Evolutionary conservation across 2,797 vertebrate genomes (phyloP).

Genomic region (Triplophysa yarkandensis): DNA sequence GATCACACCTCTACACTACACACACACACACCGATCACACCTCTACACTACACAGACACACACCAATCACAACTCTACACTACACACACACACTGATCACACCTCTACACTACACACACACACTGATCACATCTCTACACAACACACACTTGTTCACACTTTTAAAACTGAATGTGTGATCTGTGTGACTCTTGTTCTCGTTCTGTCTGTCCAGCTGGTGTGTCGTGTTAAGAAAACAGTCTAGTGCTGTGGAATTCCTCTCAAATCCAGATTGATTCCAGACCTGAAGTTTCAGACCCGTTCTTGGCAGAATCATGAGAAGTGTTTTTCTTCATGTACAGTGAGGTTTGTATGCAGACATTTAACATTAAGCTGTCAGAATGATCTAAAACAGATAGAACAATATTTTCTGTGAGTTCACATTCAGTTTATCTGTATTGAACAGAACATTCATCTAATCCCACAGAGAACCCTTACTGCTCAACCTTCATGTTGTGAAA

Average conservation of each 20-base stretch:
- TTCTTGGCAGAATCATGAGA: neutral
- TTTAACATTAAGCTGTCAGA: neutral
- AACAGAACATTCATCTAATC: too few species aligned
- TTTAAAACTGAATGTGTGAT: neutral
- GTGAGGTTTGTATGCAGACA: neutral
- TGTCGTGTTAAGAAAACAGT: neutral
- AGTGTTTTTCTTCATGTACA: neutral
- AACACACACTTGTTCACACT: too few species aligned
- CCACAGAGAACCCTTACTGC: too few species aligned
- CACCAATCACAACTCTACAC: too few species aligned
- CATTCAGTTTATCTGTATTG: too few species aligned
- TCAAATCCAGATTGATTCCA: neutral
- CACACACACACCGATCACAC: too few species aligned
- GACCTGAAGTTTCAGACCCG: neutral
- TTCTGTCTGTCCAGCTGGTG: neutral
- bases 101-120: too few species aligned
- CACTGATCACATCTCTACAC: too few species aligned
- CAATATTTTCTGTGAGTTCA: neutral
- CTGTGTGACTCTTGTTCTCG: neutral
- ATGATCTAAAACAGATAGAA: neutral
- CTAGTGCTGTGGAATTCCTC: neutral
- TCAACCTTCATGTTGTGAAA: too few species aligned
- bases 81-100: too few species aligned
- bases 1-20: too few species aligned
- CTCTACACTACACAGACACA: too few species aligned